A percentile compares a stretch with the other conserved stretches of the same genome.
Evolutionary conservation across 2,113 vertebrate genomes (phyloP).

Genomic region (Psittacula cyanocephala): DNA sequence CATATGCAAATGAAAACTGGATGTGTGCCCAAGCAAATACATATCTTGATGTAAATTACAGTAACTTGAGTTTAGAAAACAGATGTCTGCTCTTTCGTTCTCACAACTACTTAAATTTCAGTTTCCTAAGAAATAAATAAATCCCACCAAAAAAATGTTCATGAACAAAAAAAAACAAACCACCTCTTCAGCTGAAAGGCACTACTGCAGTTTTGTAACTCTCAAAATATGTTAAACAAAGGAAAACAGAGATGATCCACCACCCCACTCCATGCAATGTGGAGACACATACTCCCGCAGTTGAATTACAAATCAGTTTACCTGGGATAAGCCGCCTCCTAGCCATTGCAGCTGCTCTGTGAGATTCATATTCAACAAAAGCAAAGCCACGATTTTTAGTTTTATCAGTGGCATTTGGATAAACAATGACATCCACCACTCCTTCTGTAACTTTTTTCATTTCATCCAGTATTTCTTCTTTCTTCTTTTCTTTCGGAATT

Average conservation of each 20-base stretch:
- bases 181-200: not conserved
- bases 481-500: constrained; percentile 93
- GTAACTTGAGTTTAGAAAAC: not conserved
- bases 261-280: rapidly evolving
- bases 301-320: constrained; percentile 43
- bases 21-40: not conserved
- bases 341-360: constrained; percentile 95
- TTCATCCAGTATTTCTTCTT: constrained; percentile 93
- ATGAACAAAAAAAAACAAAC: not conserved
- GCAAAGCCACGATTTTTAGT: constrained; percentile 93
- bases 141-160: not conserved
- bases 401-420: constrained; percentile 88
- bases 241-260: not conserved
- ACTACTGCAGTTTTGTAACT: not conserved
- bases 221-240: not conserved
- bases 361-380: constrained; percentile 94
- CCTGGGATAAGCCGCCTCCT: constrained; percentile 89
- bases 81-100: not conserved
- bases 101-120: not conserved
- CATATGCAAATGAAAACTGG: not conserved
- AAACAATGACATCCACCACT: constrained; percentile 93
- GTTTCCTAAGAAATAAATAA: not conserved
- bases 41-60: not conserved
- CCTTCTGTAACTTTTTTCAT: constrained; percentile 93
- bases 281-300: not conserved